These are phyloP conservation scores for Choristoneura fumiferana DNA, from an alignment of 1,140 invertebrate genomes.

Conservation along the genomic window DNA sequence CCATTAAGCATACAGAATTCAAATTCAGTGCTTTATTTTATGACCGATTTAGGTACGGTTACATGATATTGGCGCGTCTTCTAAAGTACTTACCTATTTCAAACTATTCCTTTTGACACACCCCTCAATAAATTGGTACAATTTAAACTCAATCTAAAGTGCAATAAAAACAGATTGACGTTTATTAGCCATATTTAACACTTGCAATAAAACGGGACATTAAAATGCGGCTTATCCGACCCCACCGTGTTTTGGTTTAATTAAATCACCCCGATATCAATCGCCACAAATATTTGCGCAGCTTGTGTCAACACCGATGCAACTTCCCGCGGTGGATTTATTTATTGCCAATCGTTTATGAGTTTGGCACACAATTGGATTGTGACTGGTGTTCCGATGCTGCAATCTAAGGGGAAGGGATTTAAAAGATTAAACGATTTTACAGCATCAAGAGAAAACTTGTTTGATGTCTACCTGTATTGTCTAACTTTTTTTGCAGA, in stretches of 20 bases:
- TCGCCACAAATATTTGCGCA: conserved; percentile 58
- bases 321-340: conserved; percentile 48
- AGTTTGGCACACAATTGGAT: conserved; percentile 31
- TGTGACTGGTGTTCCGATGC: conserved; percentile 10
- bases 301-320: conserved; percentile 55
- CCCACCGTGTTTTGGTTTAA: conserved; percentile 61
- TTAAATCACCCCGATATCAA: conserved; percentile 57
- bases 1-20: too few relatives aligned
- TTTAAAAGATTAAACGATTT: not conserved
- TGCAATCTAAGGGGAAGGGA: not conserved
- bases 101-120: too few relatives aligned
- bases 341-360: conserved; percentile 62
- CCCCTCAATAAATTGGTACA: too few relatives aligned
- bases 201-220: conserved; percentile 7
- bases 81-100: too few relatives aligned
- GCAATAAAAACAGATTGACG: not conserved
- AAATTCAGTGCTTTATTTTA: too few relatives aligned
- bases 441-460: too few relatives aligned
- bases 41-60: too few relatives aligned
- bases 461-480: too few relatives aligned
- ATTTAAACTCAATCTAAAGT: not conserved
- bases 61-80: too few relatives aligned
- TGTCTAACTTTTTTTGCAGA: too few relatives aligned
- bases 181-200: conserved; percentile 14
- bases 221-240: conserved; percentile 28